Evolutionary conservation across 1,140 invertebrate genomes (phyloP), one percentile per base, ranked within the genome.

Genomic region (Leptinotarsa lineolata): DNA sequence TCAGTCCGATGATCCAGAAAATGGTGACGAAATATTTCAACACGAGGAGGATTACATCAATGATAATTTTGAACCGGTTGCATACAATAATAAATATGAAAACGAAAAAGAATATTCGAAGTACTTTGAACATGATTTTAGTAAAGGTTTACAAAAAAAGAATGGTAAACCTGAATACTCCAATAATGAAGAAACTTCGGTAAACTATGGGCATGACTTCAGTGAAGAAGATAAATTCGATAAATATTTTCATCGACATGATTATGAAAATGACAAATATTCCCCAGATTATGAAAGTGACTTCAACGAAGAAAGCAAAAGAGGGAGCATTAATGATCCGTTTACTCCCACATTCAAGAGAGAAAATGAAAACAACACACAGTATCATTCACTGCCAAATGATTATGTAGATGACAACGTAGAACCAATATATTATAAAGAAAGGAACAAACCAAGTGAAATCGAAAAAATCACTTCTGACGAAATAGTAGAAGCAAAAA

Each of bases 371-470:
- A 20, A 67, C 2, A 18, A 21, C 21, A 59, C 65, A 30, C 24
- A 66, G 11, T 58, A 58, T 54, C 2, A 39, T 39, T 18, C 58
- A 18, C 15, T 60, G n/a, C 16, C 59, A 15, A 48, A 79, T 59
- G 87, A 89, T 78, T 88, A 88, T 69, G 83, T 88, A 4, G 86
- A 89, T 75, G 87, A 89, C 74, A 89, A 88, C 82, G 88, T 88
- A 70, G 88, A 88, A 78, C 83, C 86, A 15, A n/a, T 70, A 22
- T 67, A 46, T 69, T 77, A 76, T 20, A 30, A 63, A 71, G 44
- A 61, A 46, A 46, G 58, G 1, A 46, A 44, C 6, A 21, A 8
- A 59, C 2, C 21, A 4, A n/a, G n/a, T n/a, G 15, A 70, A 70
- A 68, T 24, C 13, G 18, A 60, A 4, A 60, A 59, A 11, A 1